phyloP scores from a whole-genome alignment of 2,888 invertebrate genomes.

The Spilosoma lubricipeda region DNA sequence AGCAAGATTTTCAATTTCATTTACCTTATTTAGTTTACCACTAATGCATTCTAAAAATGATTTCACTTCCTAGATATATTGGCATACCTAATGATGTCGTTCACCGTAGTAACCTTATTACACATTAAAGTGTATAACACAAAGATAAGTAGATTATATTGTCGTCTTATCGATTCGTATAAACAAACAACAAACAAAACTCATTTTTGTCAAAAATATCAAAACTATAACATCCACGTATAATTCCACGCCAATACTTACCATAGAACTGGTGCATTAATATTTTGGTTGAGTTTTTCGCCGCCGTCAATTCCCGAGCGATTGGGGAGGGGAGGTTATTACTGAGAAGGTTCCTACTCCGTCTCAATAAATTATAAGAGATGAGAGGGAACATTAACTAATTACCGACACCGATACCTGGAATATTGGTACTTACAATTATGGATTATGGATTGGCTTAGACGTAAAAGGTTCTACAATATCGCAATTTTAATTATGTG shows the following conservation, averaged over 20 bases:
- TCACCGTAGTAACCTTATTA: background rate
- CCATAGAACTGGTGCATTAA: conserved; percentile 81
- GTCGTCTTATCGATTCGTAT: background rate
- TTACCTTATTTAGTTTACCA: no score
- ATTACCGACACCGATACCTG: conserved; percentile 82
- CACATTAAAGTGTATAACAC: background rate
- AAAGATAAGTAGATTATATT: background rate
- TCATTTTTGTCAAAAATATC: conserved; percentile 52
- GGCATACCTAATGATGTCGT: no score
- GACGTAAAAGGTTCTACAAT: background rate
- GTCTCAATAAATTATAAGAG: conserved; percentile 86
- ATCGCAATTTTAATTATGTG: background rate
- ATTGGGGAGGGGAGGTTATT: conserved; percentile 61
- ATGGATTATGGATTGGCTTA: conserved; percentile 25
- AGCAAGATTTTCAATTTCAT: no score
- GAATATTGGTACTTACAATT: conserved; percentile 42
- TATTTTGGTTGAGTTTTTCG: conserved; percentile 86
- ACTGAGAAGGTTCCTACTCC: conserved; percentile 69
- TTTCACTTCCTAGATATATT: no score
- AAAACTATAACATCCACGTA: conserved; percentile 51
- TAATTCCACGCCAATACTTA: conserved; percentile 75
- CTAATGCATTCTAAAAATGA: no score
- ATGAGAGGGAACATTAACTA: conserved; percentile 85
- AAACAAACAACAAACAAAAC: background rate
- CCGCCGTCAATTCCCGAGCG: conserved; percentile 81